A percentile compares a stretch with the other conserved stretches of the same genome.
Evolutionary conservation across 2,888 invertebrate species (phyloP).

Genomic region (Hirtodrosophila cameraria): DNA sequence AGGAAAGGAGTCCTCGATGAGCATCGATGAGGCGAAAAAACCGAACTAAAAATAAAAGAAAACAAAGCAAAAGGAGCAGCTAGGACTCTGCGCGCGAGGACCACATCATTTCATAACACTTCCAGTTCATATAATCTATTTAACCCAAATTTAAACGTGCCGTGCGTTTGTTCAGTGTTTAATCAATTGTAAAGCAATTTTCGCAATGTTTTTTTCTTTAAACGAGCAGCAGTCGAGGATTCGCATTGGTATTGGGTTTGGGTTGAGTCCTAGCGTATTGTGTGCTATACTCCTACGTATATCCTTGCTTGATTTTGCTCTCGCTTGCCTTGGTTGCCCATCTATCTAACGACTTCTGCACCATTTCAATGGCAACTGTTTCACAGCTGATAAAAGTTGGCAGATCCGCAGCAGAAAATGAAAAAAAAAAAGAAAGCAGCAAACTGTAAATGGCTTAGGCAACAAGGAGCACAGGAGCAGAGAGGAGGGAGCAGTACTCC

Average conservation of each 20-base stretch:
- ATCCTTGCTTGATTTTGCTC: conserved; percentile 45
- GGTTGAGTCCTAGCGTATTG: conserved; percentile 43
- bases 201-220: conserved; percentile 78
- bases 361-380: conserved; percentile 82
- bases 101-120: conserved; percentile 79
- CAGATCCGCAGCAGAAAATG: conserved; percentile 49
- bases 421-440: conserved; percentile 9
- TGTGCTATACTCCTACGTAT: conserved; percentile 58
- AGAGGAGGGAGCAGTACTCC: conserved; percentile 17
- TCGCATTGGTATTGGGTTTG: conserved; percentile 33
- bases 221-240: conserved; percentile 41
- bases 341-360: conserved; percentile 72
- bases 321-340: conserved; percentile 41
- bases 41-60: conserved; percentile 41
- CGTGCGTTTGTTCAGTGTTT: conserved; percentile 77
- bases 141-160: conserved; percentile 81
- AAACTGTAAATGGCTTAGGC: conserved; percentile 17
- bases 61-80: conserved; percentile 6
- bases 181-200: conserved; percentile 81
- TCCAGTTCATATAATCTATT: conserved; percentile 81
- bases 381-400: conserved; percentile 82
- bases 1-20: conserved; percentile 1
- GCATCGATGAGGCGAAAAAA: conserved; percentile 16
- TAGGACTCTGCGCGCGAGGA: conserved; percentile 31
- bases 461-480: background rate